phyloP scores from a whole-genome alignment of 2,888 invertebrate species.

The Eupeodes luniger region DNA sequence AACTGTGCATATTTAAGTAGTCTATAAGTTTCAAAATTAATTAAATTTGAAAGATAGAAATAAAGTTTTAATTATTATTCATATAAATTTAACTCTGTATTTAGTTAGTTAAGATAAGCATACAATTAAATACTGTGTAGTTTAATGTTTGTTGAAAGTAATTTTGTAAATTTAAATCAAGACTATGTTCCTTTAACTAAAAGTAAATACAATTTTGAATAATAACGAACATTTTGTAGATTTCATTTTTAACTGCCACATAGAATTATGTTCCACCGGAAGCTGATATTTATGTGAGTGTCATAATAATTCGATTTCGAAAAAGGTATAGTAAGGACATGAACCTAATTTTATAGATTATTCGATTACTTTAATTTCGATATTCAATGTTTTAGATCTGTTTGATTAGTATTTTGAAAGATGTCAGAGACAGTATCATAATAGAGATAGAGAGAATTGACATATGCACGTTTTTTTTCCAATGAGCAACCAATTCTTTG shows the following conservation, averaged over 20 bases:
- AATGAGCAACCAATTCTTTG: too few relatives aligned
- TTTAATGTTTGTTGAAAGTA: slow-evolving; percentile 66
- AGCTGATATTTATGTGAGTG: too few relatives aligned
- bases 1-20: slow-evolving; percentile 67
- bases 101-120: slow-evolving; percentile 56
- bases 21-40: slow-evolving; percentile 19
- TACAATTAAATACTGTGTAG: slow-evolving; percentile 30
- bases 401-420: background rate
- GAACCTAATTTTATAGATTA: background rate
- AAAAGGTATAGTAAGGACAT: background rate
- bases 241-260: slow-evolving; percentile 3
- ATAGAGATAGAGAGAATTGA: too few relatives aligned
- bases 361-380: background rate
- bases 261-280: background rate
- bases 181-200: slow-evolving; percentile 70
- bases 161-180: slow-evolving; percentile 71
- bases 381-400: background rate
- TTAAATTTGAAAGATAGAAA: slow-evolving; percentile 4
- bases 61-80: slow-evolving; percentile 35
- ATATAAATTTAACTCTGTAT: slow-evolving; percentile 44
- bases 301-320: background rate
- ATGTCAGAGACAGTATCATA: too few relatives aligned
- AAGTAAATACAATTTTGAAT: slow-evolving; percentile 6
- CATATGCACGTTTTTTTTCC: too few relatives aligned
- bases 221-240: background rate